These are phyloP conservation scores for Reticulitermes speratus DNA, from an alignment of 1,140 invertebrate species.

Conservation along the genomic window DNA sequence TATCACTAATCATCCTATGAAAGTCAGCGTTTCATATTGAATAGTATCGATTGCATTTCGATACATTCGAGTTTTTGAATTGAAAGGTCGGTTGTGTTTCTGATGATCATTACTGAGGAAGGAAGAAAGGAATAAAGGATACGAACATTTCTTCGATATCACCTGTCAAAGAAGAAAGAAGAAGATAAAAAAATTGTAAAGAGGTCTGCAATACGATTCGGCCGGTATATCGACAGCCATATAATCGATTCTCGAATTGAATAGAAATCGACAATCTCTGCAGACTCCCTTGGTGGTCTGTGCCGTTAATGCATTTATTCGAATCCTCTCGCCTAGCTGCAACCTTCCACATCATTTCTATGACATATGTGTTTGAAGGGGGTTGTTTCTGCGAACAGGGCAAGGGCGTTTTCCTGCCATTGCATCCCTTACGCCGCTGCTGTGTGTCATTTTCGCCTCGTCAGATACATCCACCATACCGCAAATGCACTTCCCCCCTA, in stretches of 20 bases:
- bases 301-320: constrained; percentile 16
- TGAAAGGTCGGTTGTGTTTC: not conserved
- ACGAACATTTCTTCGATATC: not conserved
- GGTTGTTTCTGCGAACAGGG: not conserved
- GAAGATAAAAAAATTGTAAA: not conserved
- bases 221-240: not conserved
- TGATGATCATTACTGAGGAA: not conserved
- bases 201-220: constrained; percentile 9
- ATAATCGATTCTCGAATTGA: constrained; percentile 16
- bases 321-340: not conserved
- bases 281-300: not conserved
- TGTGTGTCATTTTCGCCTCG: not conserved
- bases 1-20: not conserved
- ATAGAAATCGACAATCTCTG: constrained; percentile 8
- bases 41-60: not conserved
- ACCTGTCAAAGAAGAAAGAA: constrained; percentile 1
- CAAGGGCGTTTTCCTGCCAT: not conserved
- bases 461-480: not conserved
- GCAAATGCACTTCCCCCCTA: not conserved
- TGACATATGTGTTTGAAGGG: not conserved
- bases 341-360: constrained; percentile 7
- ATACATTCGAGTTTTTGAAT: not conserved
- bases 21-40: not conserved
- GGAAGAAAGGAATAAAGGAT: not conserved
- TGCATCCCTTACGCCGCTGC: not conserved